A percentile compares a stretch with the other conserved stretches of the same genome.
Evolutionary conservation across 2,888 invertebrate species (phyloP).

Genomic region (Orchesella flavescens): DNA sequence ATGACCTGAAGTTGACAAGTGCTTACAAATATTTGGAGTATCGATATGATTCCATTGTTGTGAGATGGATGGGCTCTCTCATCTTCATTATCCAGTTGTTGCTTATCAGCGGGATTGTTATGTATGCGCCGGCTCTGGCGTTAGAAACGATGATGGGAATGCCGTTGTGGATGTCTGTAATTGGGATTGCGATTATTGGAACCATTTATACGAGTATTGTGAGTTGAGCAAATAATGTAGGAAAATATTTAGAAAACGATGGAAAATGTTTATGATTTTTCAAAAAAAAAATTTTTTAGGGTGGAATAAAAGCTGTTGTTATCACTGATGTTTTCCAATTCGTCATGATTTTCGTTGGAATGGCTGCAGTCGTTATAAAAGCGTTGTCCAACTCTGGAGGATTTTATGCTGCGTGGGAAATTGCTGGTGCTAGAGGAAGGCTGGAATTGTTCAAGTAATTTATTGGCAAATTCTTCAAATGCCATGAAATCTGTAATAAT

Average conservation of each 20-base stretch:
- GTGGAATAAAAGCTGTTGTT: conserved; percentile 85
- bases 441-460: conserved; percentile 58
- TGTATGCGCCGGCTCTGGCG: conserved; percentile 69
- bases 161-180: conserved; percentile 68
- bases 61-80: conserved; percentile 64
- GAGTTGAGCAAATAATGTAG: conserved; percentile 8
- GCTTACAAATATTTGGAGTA: conserved; percentile 70
- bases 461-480: too few relatives aligned
- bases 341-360: conserved; percentile 80
- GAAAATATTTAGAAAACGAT: not conserved
- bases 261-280: not conserved
- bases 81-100: conserved; percentile 68
- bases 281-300: conserved; percentile 77
- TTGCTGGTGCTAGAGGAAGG: conserved; percentile 61
- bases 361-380: conserved; percentile 64
- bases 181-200: conserved; percentile 71
- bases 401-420: conserved; percentile 58
- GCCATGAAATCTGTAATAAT: too few relatives aligned
- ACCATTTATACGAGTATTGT: conserved; percentile 71
- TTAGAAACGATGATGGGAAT: conserved; percentile 70
- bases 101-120: conserved; percentile 64
- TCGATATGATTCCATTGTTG: conserved; percentile 63
- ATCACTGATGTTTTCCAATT: conserved; percentile 85
- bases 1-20: conserved; percentile 68
- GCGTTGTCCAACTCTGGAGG: conserved; percentile 69